Percentiles rank a stretch among this genome's conserved stretches.
Conservation (phyloP, 2,888 invertebrate species). For the Steromphala cineraria region DNA sequence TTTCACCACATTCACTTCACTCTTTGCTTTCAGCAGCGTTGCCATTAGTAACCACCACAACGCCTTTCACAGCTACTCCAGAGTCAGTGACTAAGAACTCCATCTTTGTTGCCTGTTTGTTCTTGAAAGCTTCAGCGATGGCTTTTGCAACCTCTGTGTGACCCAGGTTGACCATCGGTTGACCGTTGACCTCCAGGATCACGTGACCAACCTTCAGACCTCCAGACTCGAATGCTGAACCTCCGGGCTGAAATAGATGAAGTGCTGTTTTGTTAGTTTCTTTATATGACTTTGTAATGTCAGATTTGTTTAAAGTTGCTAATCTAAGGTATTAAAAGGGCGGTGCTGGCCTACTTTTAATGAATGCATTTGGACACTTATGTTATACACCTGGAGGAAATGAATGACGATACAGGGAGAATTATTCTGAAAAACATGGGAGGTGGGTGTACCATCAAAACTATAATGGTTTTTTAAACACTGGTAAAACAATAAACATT, state of each 20-base stretch:
- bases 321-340: no score
- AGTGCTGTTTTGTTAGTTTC: neutral
- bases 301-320: no score
- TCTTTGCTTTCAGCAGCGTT: neutral
- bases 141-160: constrained; percentile 93
- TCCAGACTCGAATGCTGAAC: constrained; percentile 93
- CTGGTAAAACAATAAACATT: no score
- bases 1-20: neutral
- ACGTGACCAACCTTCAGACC: constrained; percentile 95
- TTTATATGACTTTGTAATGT: no score
- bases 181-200: constrained; percentile 93
- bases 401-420: no score
- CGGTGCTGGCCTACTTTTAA: no score
- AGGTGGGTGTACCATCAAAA: no score
- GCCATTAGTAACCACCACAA: neutral
- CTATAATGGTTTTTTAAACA: no score
- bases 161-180: constrained; percentile 82
- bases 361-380: no score
- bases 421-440: no score
- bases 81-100: constrained; percentile 87
- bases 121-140: constrained; percentile 94
- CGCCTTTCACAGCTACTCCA: constrained; percentile 35
- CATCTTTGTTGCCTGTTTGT: constrained; percentile 90
- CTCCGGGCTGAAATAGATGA: constrained; percentile 84
- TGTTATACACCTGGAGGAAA: no score